Conservation (phyloP, 2,797 vertebrate genomes). For the Hydrocynus forskahlii region DNA sequence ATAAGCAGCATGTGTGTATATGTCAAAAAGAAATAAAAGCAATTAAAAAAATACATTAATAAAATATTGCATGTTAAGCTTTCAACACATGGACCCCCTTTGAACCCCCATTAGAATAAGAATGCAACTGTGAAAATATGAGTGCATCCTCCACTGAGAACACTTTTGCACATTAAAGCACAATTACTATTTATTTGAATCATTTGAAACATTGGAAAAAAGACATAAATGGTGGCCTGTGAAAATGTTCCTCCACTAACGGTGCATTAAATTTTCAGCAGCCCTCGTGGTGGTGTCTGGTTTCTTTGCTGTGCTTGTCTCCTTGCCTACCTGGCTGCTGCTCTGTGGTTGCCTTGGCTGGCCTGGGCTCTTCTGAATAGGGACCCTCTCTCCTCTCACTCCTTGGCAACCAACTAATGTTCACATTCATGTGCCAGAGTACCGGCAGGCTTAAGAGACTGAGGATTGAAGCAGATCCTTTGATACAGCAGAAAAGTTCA, state of each 20-base stretch:
- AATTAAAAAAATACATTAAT: no score
- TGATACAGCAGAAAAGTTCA: neutral
- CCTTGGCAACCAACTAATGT: conserved; percentile 54
- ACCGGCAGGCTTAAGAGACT: conserved; percentile 22
- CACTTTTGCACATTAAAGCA: no score
- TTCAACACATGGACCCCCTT: no score
- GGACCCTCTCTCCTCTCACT: conserved; percentile 43
- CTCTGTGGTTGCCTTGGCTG: conserved; percentile 37
- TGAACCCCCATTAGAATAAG: no score
- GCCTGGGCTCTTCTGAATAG: conserved; percentile 51
- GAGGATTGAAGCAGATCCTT: conserved; percentile 23
- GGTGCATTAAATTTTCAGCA: neutral
- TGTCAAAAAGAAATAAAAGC: no score
- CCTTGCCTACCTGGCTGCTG: conserved; percentile 42
- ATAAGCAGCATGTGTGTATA: no score
- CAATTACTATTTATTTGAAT: no score
- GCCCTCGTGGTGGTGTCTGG: neutral
- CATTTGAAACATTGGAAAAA: no score
- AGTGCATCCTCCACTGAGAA: no score
- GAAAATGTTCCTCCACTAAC: neutral
- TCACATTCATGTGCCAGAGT: conserved; percentile 63
- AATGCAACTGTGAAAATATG: no score
- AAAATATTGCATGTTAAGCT: no score
- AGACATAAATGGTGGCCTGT: no score
- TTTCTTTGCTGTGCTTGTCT: conserved; percentile 30